Base-by-base conservation (phyloP, 1,140 invertebrate species). In the Antheraea pernyi region DNA sequence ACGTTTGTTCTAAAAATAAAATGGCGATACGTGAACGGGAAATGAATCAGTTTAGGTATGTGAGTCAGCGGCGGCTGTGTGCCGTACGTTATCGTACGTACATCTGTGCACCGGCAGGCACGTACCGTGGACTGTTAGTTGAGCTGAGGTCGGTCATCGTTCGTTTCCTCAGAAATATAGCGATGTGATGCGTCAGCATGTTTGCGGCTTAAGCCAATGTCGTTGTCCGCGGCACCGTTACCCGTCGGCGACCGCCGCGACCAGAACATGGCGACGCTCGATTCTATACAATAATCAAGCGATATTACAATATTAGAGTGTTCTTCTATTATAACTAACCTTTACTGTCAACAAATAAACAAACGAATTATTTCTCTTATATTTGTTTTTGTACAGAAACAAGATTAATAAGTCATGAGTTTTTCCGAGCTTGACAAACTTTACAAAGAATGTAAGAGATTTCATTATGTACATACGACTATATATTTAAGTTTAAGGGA, bases 141-240 rank as follows among this genome's bases (percentile, higher is more conserved):
- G 59, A 46, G 39, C 73, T 67, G 76, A 68, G 75, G 73, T 72
- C 71, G 65, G 75, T 72, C 73, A 73, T 68, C 72, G 73, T 37
- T 69, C 30, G 81, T 77, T 89, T 87, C 81, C 83, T 84, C 79
- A 76, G 80, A 85, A 86, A 81, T 67, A 64, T 59, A 69, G 70
- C 70, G 72, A 78, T 53, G 59, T 70, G 77, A 84, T 91, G 88
- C 85, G 86, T 89, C 88, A 91, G 86, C 88, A 79, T 81, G 76
- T 88, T 89, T 85, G 77, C 69, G 74, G 71, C 68, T 63, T 80
- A 61, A 71, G 72, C 73, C 19, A 77, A 73, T 81, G 89, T 90
- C 89, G 84, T 84, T 86, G 88, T 78, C 86, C 89, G 82, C 80
- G 67, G 75, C 68, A 90, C 89, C 89, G 89, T 91, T 91, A 91